Conservation (phyloP, 2,113 vertebrate genomes). For the Genyomyrus donnyi region DNA sequence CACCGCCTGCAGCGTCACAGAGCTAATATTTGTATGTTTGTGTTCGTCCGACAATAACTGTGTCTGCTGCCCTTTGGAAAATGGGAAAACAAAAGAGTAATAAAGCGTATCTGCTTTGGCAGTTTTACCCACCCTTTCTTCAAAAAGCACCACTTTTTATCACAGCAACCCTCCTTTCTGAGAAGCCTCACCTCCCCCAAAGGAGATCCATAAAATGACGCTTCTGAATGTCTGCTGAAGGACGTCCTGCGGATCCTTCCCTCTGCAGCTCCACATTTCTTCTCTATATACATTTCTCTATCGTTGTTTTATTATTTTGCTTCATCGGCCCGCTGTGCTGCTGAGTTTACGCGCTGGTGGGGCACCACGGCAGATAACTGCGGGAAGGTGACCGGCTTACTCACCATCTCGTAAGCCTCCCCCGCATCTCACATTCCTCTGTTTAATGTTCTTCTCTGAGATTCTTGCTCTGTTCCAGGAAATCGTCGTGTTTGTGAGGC, state of each 20-base stretch:
- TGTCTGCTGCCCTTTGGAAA: constrained; percentile 44
- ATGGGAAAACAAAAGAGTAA: constrained; percentile 57
- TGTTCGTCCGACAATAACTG: constrained; percentile 45
- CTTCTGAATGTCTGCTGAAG: background rate
- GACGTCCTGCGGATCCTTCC: background rate
- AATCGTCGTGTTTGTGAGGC: background rate
- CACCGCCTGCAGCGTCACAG: background rate
- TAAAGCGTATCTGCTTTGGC: constrained; percentile 57
- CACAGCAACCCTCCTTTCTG: background rate
- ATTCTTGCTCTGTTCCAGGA: background rate
- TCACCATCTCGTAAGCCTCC: background rate
- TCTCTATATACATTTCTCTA: background rate
- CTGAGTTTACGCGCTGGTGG: background rate
- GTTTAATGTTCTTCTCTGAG: background rate
- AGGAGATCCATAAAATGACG: background rate
- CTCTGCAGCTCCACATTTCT: background rate
- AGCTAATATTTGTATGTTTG: background rate
- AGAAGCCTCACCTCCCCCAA: background rate
- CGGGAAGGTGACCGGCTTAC: background rate
- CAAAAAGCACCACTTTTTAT: constrained; percentile 24
- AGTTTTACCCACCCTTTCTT: constrained; percentile 31
- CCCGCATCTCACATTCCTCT: background rate
- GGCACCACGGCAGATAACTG: background rate
- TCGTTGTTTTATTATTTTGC: background rate
- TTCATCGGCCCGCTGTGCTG: background rate